Conservation (phyloP, 53 echinoderm and acorn worm species). For the Paelopatides confundens region DNA sequence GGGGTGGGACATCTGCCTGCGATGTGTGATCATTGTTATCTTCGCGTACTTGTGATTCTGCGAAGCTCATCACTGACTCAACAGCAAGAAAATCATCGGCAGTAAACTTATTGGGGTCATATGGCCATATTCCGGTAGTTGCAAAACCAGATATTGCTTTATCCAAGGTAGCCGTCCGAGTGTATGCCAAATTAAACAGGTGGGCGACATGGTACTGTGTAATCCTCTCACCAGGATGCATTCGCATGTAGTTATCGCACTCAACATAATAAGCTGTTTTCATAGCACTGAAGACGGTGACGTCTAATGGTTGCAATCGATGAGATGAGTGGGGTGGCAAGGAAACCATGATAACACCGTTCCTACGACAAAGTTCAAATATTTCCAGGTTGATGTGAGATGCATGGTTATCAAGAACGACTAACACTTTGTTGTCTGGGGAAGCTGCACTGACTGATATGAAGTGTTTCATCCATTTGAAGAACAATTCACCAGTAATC, state of each 20-base stretch:
- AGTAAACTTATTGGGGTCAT: background rate
- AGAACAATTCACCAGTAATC: background rate
- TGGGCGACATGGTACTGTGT: constrained; percentile 21
- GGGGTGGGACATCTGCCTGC: no score
- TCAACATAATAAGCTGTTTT: background rate
- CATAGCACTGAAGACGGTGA: constrained; percentile 5
- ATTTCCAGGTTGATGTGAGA: background rate
- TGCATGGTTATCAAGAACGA: background rate
- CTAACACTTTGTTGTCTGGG: background rate
- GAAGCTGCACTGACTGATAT: background rate
- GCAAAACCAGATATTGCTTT: background rate
- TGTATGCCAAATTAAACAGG: constrained; percentile 25
- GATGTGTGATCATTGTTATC: no score
- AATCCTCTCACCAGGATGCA: constrained; percentile 24
- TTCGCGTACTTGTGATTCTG: background rate
- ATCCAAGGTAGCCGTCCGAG: background rate
- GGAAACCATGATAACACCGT: constrained; percentile 5
- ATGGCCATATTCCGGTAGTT: constrained; percentile 21
- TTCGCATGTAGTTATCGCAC: background rate
- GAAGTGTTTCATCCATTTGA: background rate
- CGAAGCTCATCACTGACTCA: constrained; percentile 26
- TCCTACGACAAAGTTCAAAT: background rate
- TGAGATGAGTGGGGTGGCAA: background rate
- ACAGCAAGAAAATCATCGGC: constrained; percentile 9
- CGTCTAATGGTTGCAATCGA: background rate